Evolutionary conservation across 2,888 invertebrate species (phyloP).

Genomic region (Timema cristinae): DNA sequence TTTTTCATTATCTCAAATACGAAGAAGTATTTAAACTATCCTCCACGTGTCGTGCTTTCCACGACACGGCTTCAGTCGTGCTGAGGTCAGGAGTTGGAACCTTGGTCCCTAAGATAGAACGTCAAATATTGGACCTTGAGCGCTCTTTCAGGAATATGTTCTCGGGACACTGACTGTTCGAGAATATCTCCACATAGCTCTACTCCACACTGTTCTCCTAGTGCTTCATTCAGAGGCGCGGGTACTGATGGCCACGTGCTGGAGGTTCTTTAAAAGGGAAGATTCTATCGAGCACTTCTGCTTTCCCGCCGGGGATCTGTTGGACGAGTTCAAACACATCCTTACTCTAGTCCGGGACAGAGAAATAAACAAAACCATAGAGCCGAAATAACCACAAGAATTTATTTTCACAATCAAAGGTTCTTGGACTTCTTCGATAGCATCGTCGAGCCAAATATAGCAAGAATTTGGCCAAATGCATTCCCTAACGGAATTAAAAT

Average conservation of each 20-base stretch:
- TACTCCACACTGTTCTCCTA: constrained; percentile 19
- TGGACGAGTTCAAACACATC: constrained; percentile 21
- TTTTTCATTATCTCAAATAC: neutral
- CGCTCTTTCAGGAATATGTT: neutral
- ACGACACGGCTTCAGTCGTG: constrained; percentile 13
- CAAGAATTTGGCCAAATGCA: neutral
- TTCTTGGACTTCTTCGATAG: constrained; percentile 22
- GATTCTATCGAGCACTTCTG: constrained; percentile 13
- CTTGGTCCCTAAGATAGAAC: neutral
- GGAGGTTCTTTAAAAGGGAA: constrained; percentile 18
- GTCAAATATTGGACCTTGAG: constrained; percentile 16
- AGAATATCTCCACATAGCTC: constrained; percentile 18
- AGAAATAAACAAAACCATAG: constrained; percentile 15
- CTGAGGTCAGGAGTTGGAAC: neutral
- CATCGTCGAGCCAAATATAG: constrained; percentile 15
- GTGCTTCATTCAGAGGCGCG: constrained; percentile 18
- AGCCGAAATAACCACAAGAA: constrained; percentile 18
- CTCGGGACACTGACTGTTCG: neutral
- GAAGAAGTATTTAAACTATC: constrained; percentile 9
- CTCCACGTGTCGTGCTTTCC: constrained; percentile 20
- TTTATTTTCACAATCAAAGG: constrained; percentile 14
- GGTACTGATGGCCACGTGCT: constrained; percentile 18
- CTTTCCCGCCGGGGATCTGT: constrained; percentile 22
- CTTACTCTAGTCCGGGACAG: constrained; percentile 4
- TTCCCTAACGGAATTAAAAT: constrained; percentile 17